Percentiles rank a stretch among this genome's conserved stretches.
These are phyloP conservation scores for Tauraco hartlaubi DNA, from an alignment of 2,797 vertebrate genomes.

Conservation along the genomic window DNA sequence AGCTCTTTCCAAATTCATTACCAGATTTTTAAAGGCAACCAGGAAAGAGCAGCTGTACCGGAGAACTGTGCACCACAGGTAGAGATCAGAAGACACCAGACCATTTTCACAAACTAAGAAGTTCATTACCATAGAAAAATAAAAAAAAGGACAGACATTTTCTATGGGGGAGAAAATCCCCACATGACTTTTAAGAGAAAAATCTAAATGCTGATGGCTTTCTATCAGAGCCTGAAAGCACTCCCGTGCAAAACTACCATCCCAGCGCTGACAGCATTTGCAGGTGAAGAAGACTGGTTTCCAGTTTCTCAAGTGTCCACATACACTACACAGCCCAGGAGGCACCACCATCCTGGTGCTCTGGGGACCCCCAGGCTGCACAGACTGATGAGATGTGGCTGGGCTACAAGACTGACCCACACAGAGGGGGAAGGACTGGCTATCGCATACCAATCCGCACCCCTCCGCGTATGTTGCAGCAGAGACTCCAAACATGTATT, in stretches of 20 bases:
- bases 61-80: background rate
- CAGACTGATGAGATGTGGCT: background rate
- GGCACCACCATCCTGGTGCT: accelerated
- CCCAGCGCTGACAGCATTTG: background rate
- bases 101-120: background rate
- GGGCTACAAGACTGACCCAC: background rate
- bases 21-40: background rate
- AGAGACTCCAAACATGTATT: background rate
- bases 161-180: accelerated
- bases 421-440: background rate
- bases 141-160: background rate
- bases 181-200: background rate
- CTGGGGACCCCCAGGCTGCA: accelerated
- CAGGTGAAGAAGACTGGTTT: background rate
- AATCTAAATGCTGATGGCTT: background rate
- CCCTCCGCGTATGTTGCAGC: background rate
- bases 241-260: background rate
- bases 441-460: background rate
- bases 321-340: background rate
- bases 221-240: background rate
- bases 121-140: background rate
- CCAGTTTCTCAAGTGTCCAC: background rate
- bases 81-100: background rate
- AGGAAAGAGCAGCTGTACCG: background rate
- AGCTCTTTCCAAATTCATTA: background rate